phyloP scores from a whole-genome alignment of 1,140 invertebrate genomes.

The Drosophila burlai region DNA sequence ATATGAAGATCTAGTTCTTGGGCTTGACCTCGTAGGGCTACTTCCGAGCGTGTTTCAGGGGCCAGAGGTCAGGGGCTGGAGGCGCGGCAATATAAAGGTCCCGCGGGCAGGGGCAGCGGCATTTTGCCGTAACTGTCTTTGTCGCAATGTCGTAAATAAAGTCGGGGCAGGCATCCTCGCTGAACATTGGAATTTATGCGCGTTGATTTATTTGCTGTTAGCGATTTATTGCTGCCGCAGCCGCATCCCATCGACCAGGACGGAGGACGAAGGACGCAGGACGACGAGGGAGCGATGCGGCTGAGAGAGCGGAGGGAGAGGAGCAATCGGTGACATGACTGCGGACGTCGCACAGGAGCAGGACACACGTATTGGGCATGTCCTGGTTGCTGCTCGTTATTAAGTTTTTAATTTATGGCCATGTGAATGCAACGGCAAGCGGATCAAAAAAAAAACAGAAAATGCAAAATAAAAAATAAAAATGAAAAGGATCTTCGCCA shows the following conservation, averaged over 20 bases:
- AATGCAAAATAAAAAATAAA: conserved; percentile 4
- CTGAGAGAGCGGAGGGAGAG: background rate
- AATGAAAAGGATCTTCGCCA: conserved; percentile 25
- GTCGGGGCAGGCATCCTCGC: conserved; percentile 76
- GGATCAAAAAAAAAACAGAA: conserved; percentile 20
- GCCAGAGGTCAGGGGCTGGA: conserved; percentile 30
- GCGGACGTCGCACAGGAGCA: conserved; percentile 51
- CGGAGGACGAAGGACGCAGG: background rate
- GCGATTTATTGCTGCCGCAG: conserved; percentile 84
- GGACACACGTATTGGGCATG: conserved; percentile 79
- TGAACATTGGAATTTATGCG: conserved; percentile 84
- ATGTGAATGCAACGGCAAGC: conserved; percentile 68
- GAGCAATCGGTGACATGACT: conserved; percentile 58
- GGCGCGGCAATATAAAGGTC: conserved; percentile 8
- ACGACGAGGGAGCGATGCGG: conserved; percentile 3
- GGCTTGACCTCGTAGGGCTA: conserved; percentile 36
- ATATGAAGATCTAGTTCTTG: background rate
- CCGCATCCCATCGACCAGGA: conserved; percentile 55
- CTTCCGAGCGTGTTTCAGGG: background rate
- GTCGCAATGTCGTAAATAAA: conserved; percentile 83
- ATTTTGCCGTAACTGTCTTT: conserved; percentile 80
- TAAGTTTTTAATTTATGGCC: conserved; percentile 84
- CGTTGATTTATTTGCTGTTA: conserved; percentile 85
- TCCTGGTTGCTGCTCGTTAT: conserved; percentile 76
- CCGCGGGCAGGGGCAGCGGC: conserved; percentile 41